phyloP scores from a whole-genome alignment of 2,113 vertebrate species.

The Pseudonaja textilis region DNA sequence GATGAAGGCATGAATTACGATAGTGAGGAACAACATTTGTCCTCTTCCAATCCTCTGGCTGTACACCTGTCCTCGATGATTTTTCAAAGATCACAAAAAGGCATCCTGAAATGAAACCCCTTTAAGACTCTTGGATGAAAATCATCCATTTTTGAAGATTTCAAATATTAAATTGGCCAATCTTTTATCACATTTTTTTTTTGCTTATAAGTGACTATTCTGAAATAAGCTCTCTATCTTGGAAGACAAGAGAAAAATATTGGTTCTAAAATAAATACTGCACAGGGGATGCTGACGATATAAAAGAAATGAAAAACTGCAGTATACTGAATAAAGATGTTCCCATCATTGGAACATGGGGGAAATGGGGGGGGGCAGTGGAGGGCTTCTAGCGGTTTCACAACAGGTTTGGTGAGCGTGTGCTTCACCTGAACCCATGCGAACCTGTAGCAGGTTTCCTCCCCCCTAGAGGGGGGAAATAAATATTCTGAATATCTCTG shows the following conservation, averaged over 20 bases:
- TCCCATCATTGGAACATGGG: not conserved
- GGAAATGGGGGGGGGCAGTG: not conserved
- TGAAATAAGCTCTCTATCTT: not conserved
- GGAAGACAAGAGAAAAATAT: not conserved
- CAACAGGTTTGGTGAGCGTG: no score
- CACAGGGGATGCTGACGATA: not conserved
- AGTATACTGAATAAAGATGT: not conserved
- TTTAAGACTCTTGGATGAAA: not conserved
- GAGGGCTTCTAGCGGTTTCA: no score
- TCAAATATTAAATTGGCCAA: not conserved
- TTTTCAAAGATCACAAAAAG: not conserved
- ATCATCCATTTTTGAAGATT: not conserved
- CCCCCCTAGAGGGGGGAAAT: not conserved
- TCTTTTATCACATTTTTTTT: not conserved
- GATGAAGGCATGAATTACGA: not conserved
- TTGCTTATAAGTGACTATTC: not conserved
- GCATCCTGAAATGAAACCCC: not conserved
- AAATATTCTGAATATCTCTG: not conserved
- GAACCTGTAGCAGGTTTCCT: no score
- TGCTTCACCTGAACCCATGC: no score
- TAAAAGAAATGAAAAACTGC: not conserved
- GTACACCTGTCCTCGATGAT: not conserved
- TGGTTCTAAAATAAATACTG: not conserved
- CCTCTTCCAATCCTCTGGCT: not conserved
- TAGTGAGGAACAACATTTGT: not conserved